Evolutionary conservation across 2,888 invertebrate genomes (phyloP).

Genomic region (Caenorhabditis panamensis): DNA sequence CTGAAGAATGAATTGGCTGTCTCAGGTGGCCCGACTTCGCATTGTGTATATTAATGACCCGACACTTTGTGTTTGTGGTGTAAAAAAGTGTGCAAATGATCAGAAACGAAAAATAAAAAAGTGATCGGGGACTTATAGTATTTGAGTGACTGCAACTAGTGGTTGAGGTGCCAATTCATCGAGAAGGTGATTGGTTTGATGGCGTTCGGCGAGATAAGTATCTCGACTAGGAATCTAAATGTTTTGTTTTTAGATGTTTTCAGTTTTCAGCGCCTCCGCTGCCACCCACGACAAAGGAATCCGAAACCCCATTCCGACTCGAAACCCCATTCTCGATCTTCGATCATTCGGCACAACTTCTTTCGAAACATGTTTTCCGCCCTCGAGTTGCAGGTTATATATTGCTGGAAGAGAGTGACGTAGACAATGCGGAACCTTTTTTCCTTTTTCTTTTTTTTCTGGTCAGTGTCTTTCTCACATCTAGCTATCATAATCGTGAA

Average conservation of each 20-base stretch:
- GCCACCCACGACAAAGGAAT: conserved; percentile 58
- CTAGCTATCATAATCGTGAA: neutral
- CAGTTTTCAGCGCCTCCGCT: conserved; percentile 28
- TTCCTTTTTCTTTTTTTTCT: conserved; percentile 9
- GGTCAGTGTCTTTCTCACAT: neutral
- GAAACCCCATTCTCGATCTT: conserved; percentile 51
- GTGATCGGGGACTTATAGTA: conserved; percentile 34
- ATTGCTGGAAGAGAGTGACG: conserved; percentile 42
- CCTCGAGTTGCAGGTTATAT: conserved; percentile 34
- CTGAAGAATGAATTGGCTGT: conserved; percentile 13
- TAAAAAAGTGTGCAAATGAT: conserved; percentile 45
- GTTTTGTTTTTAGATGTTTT: conserved; percentile 47
- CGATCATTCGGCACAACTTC: conserved; percentile 42
- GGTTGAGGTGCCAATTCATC: conserved; percentile 37
- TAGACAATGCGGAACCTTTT: neutral
- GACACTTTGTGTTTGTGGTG: conserved; percentile 53
- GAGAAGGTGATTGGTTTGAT: conserved; percentile 35
- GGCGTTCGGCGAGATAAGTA: conserved; percentile 16
- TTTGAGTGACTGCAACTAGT: neutral
- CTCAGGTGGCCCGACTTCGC: conserved; percentile 34
- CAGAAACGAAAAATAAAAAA: conserved; percentile 48
- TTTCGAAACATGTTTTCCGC: conserved; percentile 54
- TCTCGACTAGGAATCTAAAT: conserved; percentile 34
- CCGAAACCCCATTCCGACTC: conserved; percentile 58
- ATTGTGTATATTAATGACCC: conserved; percentile 52